Evolutionary conservation across 2,888 invertebrate genomes (phyloP), one percentile per base, ranked within the genome.

Genomic region (Margaritifera margaritifera): DNA sequence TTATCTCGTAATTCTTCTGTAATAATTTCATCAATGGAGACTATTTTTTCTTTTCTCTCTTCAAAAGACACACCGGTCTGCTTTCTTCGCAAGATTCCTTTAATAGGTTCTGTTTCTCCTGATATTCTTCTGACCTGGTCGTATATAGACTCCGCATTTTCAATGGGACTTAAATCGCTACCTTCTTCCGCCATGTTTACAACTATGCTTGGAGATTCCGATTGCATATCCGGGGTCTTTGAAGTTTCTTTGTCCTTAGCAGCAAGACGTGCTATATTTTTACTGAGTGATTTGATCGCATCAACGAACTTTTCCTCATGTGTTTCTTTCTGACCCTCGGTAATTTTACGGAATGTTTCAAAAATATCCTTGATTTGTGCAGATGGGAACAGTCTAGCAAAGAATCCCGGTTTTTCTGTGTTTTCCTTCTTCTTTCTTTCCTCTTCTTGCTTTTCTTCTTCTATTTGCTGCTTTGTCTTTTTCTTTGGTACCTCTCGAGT

Each of bases 391-490:
- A 74, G 72, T 57, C 88, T 66, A 81, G 86, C 76, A 96, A 91
- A 69, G 72, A 94, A 78, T 25, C 81, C 76, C 69, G 63, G 84
- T n/a, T n/a, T 94, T 95, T 94, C 89, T 95, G 95, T 94, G 89
- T 95, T 96, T 0, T 93, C 94, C 69, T 93, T 93, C 84, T 94
- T 94, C 88, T 95, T 75, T 60, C 79, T 77, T 62, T 94, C 94
- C 31, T 71, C 74, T 27, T 70, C 71, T 86, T 96, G 2, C 94
- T 94, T 66, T 93, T 94, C 89, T 94, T 95, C 89, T 64, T 77
- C 84, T 22, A 78, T 58, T 62, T 86, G 82, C 11, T 70, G 73
- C 64, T 80, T 80, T 4, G 84, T 81, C 64, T 85, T 84, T 52
- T 82, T 84, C 31, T 82, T 86, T 1, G 84, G 80, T 4, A 84